phyloP scores from a whole-genome alignment of 2,888 invertebrate species.

The Platynereis dumerilii region DNA sequence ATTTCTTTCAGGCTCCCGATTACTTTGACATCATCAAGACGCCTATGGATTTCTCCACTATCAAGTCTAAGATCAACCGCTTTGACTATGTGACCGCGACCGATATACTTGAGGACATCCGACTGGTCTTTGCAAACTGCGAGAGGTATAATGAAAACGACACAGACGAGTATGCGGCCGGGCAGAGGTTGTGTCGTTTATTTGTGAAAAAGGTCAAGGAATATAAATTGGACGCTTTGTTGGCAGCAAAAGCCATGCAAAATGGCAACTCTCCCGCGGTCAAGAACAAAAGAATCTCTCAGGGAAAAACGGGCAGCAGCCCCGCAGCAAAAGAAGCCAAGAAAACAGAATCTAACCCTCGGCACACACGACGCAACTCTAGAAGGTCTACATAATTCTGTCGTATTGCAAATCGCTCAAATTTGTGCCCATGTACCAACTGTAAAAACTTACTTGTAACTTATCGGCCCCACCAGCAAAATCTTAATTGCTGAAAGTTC shows the following conservation, averaged over 20 bases:
- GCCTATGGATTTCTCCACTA: constrained; percentile 94
- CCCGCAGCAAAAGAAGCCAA: too few relatives aligned
- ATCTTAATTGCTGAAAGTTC: too few relatives aligned
- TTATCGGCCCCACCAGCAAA: too few relatives aligned
- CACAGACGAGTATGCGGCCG: constrained; percentile 57
- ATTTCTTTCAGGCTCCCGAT: constrained; percentile 78
- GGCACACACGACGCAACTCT: too few relatives aligned
- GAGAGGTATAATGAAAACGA: constrained; percentile 77
- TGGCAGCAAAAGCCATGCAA: neutral
- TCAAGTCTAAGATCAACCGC: constrained; percentile 81
- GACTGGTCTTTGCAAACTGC: constrained; percentile 88
- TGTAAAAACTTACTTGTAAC: too few relatives aligned
- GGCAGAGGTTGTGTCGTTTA: constrained; percentile 36
- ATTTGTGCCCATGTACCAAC: too few relatives aligned
- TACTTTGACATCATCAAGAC: constrained; percentile 85
- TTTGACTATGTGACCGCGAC: constrained; percentile 78
- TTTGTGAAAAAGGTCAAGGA: constrained; percentile 55
- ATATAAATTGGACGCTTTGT: constrained; percentile 36
- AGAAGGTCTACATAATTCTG: too few relatives aligned
- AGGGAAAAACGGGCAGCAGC: too few relatives aligned
- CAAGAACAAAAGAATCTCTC: too few relatives aligned
- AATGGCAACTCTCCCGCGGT: neutral
- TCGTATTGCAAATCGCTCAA: too few relatives aligned
- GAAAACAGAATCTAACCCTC: too few relatives aligned
- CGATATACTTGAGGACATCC: constrained; percentile 79